A percentile compares a stretch with the other conserved stretches of the same genome.
Conservation (phyloP, 2,888 invertebrate genomes). For the Sialis fuliginosa region DNA sequence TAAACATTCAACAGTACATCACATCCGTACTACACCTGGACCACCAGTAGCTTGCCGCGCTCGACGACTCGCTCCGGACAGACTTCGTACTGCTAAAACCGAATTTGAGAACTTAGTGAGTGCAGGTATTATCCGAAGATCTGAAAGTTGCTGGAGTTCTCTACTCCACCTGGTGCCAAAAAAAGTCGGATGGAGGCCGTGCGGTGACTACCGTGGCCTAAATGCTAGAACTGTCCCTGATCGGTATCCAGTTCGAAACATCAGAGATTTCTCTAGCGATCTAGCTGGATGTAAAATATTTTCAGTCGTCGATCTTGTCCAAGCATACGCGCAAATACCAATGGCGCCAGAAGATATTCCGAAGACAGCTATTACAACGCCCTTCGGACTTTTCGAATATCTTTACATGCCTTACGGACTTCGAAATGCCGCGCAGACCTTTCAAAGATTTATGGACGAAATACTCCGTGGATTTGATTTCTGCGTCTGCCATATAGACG, state of each 20-base stretch:
- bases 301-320: too few species aligned
- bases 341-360: constrained; percentile 15
- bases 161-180: constrained; percentile 18
- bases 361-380: constrained; percentile 20
- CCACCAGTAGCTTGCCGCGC: too few species aligned
- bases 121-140: constrained; percentile 8
- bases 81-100: constrained; percentile 12
- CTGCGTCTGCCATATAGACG: constrained; percentile 14
- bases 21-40: too few species aligned
- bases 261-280: too few species aligned
- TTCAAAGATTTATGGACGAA: too few species aligned
- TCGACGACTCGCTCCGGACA: constrained; percentile 15
- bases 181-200: too few species aligned
- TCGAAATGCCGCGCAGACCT: constrained; percentile 22
- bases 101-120: constrained; percentile 15
- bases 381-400: too few species aligned
- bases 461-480: constrained; percentile 18
- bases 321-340: constrained; percentile 23
- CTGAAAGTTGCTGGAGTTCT: constrained; percentile 14
- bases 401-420: constrained; percentile 22
- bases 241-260: too few species aligned
- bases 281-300: constrained; percentile 15
- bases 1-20: too few species aligned
- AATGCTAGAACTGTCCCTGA: too few species aligned
- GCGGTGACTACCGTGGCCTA: too few species aligned